Base-by-base conservation (phyloP, 2,113 vertebrate genomes). In the Muntiacus muntjak region DNA sequence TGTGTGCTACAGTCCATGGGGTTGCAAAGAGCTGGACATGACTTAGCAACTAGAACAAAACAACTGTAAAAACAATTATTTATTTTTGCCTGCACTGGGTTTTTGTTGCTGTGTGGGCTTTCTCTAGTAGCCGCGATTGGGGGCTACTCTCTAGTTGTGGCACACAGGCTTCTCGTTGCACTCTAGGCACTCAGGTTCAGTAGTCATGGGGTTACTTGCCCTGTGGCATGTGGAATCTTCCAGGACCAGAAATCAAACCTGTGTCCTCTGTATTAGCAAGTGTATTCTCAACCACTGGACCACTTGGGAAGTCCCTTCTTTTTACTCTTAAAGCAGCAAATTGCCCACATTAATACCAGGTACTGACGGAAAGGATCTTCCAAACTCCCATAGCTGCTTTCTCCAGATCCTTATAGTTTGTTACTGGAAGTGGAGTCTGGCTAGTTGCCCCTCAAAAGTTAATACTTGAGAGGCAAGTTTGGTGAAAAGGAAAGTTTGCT, bases 241-340 rank as follows among this genome's bases (percentile, higher is more conserved):
- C 12, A 43, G 40, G 6, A 43, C 23, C 40, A 76, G 71, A 26
- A 43, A 76, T 76, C 6, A 1, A 47, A 47, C 40, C 43, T 30
- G 26, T 79, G 43, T 76, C 43, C 76, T 30, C 76, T 30, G 43
- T 28, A 30, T 76, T 43, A 76, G 76, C 14, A 47, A 79, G 14
- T 45, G 43, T 26, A 30, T 79, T 79, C 43, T 47, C 43, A 79
- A 17, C 43, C 15, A 47, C 43, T 47, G 43, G 43, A 79, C 43
- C 43, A 45, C 43, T 45, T 79, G 43, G 14, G 4, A 47, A 81
- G 45, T 33, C 28, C 95, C 96, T 58, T 94, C 97, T 54, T 94
- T 97, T 96, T 89, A 62, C 96, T 90, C 94, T 96, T 81, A 87
- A 93, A 93, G 93, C 89, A 87, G 23, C 92, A 64, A 36, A 94